Evolutionary conservation across 2,113 vertebrate genomes (phyloP), one percentile per base, ranked within the genome.

Genomic region (Pongo abelii): DNA sequence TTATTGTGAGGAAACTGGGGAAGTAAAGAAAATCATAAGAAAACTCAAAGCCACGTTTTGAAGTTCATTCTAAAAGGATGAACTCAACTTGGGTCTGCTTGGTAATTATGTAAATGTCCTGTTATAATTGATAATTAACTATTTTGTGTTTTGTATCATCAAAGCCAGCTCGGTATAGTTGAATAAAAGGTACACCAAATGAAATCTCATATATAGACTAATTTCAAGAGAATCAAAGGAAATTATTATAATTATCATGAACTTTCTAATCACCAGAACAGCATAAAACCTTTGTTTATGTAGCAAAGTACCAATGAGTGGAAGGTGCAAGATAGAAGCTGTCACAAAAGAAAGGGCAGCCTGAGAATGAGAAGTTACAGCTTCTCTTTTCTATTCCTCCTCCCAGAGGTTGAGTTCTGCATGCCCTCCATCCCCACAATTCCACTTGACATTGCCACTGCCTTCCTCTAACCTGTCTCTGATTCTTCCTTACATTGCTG

Each of bases 71-170:
- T 50, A n/a, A 92, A 95, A 94, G 69, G 48, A 50, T 64, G 57
- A 89, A 84, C 67, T 92, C 86, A 80, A 96, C 87, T 89, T 89
- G 87, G 70, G 74, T 87, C 79, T 86, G 38, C 75, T 89, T 86
- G 88, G 84, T 72, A 93, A 89, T 92, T 96, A 95, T 61, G 84
- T 93, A 89, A 93, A 80, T 85, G 72, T 85, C 50, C 83, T 84
- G n/a, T 91, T 85, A 78, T 57, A 86, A 93, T 89, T 70, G 95
- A 94, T 72, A 83, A 69, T 90, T 23, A 93, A 93, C 48, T 93
- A 89, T 94, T 97, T 96, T 94, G 67, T 95, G 75, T 92, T 95
- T 96, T 92, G n/a, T 38, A 52, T 91, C 88, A 84, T 97, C 77
- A 84, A 94, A 94, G 75, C 12, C 78, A 85, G 92, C 75, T 89